Conservation (phyloP, 2,797 vertebrate genomes). For the Limosa lapponica region DNA sequence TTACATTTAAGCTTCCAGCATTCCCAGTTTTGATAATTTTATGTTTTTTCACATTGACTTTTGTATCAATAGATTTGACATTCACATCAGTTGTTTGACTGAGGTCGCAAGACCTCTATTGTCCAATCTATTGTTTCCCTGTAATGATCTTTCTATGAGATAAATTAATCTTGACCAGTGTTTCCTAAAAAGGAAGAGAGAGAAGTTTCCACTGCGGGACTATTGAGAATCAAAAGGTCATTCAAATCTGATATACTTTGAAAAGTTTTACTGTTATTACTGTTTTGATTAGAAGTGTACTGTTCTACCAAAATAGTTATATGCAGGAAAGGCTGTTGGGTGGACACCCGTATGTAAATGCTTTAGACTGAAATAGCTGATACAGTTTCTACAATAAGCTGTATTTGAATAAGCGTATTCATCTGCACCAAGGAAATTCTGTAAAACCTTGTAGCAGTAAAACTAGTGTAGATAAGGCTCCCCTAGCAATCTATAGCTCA, state of each 20-base stretch:
- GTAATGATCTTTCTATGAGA: constrained; percentile 18
- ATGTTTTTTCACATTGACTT: neutral
- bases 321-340: constrained; percentile 22
- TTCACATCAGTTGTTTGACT: neutral
- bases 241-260: constrained; percentile 27
- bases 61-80: constrained; percentile 1
- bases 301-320: constrained; percentile 21
- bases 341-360: neutral
- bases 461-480: neutral
- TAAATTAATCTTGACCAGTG: constrained; percentile 17
- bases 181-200: constrained; percentile 50
- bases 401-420: neutral
- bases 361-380: neutral
- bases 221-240: constrained; percentile 57
- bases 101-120: neutral
- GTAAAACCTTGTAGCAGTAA: neutral
- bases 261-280: neutral
- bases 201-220: constrained; percentile 25
- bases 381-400: neutral
- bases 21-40: neutral
- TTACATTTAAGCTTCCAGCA: constrained; percentile 19
- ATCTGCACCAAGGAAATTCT: neutral
- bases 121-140: constrained; percentile 41
- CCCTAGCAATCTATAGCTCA: neutral
- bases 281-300: neutral